phyloP scores from a whole-genome alignment of 1,140 invertebrate species.

The Prorops nasuta region DNA sequence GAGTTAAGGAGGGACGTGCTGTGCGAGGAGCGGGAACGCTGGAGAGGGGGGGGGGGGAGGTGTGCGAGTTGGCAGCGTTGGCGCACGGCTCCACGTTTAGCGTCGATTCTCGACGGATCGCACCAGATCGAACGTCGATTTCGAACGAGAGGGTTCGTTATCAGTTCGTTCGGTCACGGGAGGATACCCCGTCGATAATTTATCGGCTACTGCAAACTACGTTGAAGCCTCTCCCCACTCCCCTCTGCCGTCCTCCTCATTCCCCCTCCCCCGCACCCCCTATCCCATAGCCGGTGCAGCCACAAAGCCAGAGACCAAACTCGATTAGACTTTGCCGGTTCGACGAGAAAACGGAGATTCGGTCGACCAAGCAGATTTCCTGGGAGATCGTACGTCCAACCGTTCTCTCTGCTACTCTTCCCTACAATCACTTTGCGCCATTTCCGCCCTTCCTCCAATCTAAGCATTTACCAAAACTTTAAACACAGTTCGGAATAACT shows the following conservation, averaged over 20 bases:
- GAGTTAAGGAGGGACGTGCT: no score
- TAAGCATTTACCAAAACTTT: no score
- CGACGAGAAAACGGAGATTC: slow-evolving; percentile 40
- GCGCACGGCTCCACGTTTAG: no score
- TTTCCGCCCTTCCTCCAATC: no score
- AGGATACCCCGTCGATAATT: slow-evolving; percentile 39
- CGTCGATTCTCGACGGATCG: neutral
- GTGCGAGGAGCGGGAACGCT: no score
- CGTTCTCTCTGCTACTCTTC: slow-evolving; percentile 9
- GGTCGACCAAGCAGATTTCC: slow-evolving; percentile 37
- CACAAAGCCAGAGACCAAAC: slow-evolving; percentile 27
- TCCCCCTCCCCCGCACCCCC: neutral
- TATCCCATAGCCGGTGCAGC: neutral
- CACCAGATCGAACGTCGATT: neutral
- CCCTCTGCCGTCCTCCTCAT: neutral
- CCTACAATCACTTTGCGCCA: slow-evolving; percentile 23
- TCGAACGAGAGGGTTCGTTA: neutral
- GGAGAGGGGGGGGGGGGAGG: no score
- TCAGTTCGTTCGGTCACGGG: slow-evolving; percentile 15
- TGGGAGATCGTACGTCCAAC: slow-evolving; percentile 23
- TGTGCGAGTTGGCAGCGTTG: no score
- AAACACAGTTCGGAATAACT: no score
- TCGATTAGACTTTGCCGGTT: slow-evolving; percentile 42
- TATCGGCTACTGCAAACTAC: slow-evolving; percentile 22
- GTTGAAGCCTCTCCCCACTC: neutral